Percentiles rank a stretch among this genome's conserved stretches.
phyloP scores from a whole-genome alignment of 2,888 invertebrate species.

The Clepsis dumicolana region DNA sequence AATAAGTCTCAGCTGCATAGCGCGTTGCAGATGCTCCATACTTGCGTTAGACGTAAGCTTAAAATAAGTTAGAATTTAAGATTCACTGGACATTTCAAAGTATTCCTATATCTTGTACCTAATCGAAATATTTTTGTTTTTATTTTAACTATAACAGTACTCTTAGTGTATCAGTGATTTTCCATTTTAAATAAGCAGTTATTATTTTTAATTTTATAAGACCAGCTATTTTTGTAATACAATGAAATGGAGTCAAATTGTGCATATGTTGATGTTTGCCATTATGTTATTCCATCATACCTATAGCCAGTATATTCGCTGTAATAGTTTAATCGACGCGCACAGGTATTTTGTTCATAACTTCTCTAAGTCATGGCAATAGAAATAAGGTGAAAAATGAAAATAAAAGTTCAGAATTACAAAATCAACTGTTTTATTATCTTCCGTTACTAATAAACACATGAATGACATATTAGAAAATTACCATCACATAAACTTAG shows the following conservation, averaged over 20 bases:
- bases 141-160: neutral
- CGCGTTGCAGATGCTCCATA: constrained; percentile 58
- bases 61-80: constrained; percentile 61
- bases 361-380: constrained; percentile 33
- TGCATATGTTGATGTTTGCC: constrained; percentile 16
- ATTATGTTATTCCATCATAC: constrained; percentile 17
- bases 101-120: constrained; percentile 45
- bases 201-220: constrained; percentile 10
- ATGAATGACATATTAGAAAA: too few relatives aligned
- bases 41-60: constrained; percentile 51
- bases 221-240: constrained; percentile 5
- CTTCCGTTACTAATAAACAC: neutral
- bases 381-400: constrained; percentile 12
- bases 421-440: constrained; percentile 30
- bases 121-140: constrained; percentile 29
- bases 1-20: neutral
- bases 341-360: constrained; percentile 21
- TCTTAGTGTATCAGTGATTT: neutral
- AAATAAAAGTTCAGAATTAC: constrained; percentile 42
- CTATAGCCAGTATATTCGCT: constrained; percentile 1
- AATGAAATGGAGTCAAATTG: constrained; percentile 8
- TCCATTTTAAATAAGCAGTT: constrained; percentile 18
- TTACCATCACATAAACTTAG: neutral
- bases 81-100: constrained; percentile 55
- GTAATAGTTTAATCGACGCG: neutral